Evolutionary conservation across 2,797 vertebrate genomes (phyloP), one percentile per base, ranked within the genome.

Genomic region (Glyptemys insculpta): DNA sequence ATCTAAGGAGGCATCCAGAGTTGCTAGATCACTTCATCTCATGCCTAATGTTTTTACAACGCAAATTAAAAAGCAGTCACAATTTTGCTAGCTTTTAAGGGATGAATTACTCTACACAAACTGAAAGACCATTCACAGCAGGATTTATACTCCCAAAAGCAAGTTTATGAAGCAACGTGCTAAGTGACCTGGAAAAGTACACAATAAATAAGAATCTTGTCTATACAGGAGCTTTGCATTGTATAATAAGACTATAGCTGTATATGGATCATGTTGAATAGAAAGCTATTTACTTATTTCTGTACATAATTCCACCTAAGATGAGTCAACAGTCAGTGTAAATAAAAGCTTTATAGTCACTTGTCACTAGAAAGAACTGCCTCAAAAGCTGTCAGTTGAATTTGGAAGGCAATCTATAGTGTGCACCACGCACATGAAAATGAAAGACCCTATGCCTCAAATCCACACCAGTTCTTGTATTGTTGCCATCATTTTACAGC

Each of bases 281-380:
- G 94, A 94, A 95, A 97, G 97, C 96, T 97, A 92, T 97, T 98
- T 98, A 97, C 98, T 98, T 98, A 98, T 98, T 98, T 98, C 97
- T 85, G 97, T 98, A 98, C 97, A 97, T 97, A 98, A 98, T 98
- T 98, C 98, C 96, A 98, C 97, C 98, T 97, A 97, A 97, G 96
- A 98, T 97, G 98, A 98, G 97, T 98, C 98, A 98, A 98, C 92
- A 98, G 88, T 91, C 97, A 98, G 76, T 56, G 96, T 94, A 98
- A 98, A 98, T 92, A 98, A 95, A 92, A 96, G 96, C 93, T 96
- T 95, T 97, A 96, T 95, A 97, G 49, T 91, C 96, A 94, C 97
- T 97, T 97, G 97, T 98, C 97, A 96, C 96, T 94, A 94, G 93
- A 98, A 94, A 96, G 96, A 92, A 86, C 59, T 54, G 95, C 93